These are phyloP conservation scores for Acropternis orthonyx DNA, from an alignment of 2,797 vertebrate species.

Conservation along the genomic window DNA sequence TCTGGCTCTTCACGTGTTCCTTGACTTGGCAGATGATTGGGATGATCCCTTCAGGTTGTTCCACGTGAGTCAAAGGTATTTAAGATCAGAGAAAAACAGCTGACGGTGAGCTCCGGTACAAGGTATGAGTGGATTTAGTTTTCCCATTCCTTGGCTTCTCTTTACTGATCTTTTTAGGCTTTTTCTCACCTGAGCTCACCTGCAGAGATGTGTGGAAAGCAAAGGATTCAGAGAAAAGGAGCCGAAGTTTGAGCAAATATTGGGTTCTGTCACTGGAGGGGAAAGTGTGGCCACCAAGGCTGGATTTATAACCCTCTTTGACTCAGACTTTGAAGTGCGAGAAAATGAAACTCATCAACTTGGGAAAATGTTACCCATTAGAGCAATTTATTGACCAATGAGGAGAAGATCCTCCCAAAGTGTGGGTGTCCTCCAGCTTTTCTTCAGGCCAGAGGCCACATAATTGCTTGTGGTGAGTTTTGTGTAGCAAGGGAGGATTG, in stretches of 20 bases:
- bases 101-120: rapidly evolving
- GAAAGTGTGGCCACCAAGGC: neutral
- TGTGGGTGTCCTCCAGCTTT: neutral
- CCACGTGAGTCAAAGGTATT: rapidly evolving
- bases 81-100: neutral
- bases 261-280: neutral
- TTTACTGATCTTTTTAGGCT: neutral
- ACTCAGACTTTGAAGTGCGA: rapidly evolving
- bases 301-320: neutral
- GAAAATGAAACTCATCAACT: neutral
- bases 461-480: neutral
- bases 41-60: neutral
- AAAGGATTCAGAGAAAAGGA: neutral
- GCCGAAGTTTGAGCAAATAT: neutral
- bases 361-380: neutral
- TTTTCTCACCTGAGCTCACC: neutral
- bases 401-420: neutral
- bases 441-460: neutral
- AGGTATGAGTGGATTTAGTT: neutral
- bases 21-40: neutral
- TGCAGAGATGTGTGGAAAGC: neutral
- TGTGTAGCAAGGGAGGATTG: neutral
- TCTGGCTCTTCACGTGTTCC: neutral
- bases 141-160: neutral
- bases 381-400: neutral